Percentiles rank a stretch among this genome's conserved stretches.
Evolutionary conservation across 2,888 invertebrate species (phyloP).

Genomic region (Onchidella celtica): DNA sequence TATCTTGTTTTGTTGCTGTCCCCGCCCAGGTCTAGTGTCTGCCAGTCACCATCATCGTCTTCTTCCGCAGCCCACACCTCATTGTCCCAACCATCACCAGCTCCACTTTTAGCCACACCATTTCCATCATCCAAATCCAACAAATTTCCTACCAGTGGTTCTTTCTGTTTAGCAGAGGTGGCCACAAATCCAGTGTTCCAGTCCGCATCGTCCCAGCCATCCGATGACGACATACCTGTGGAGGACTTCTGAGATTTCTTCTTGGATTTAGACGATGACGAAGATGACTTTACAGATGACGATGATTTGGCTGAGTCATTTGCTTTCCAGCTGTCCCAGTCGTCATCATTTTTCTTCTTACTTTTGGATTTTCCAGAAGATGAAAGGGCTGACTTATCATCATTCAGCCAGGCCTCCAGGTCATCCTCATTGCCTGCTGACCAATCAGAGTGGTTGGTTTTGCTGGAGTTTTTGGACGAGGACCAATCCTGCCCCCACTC

Average conservation of each 20-base stretch:
- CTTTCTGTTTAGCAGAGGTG: slow-evolving; percentile 63
- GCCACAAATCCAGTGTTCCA: slow-evolving; percentile 63
- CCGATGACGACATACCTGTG: slow-evolving; percentile 37
- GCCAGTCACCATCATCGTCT: slow-evolving; percentile 75
- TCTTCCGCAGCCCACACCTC: slow-evolving; percentile 75
- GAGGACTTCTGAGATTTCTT: slow-evolving; percentile 46
- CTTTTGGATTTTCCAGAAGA: slow-evolving; percentile 50
- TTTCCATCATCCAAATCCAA: slow-evolving; percentile 71
- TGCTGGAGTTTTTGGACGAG: slow-evolving; percentile 46
- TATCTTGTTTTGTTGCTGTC: slow-evolving; percentile 31
- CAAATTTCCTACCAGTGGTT: slow-evolving; percentile 74
- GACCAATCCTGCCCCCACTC: slow-evolving; percentile 64
- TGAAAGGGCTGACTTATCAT: slow-evolving; percentile 57
- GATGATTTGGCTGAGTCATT: slow-evolving; percentile 45
- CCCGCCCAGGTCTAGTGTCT: slow-evolving; percentile 70
- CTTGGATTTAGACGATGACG: slow-evolving; percentile 30
- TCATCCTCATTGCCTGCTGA: slow-evolving; percentile 64
- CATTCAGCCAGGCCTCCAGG: slow-evolving; percentile 74
- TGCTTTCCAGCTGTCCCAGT: slow-evolving; percentile 64
- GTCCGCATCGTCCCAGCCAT: slow-evolving; percentile 69
- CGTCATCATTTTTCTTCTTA: slow-evolving; percentile 57
- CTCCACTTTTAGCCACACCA: slow-evolving; percentile 25
- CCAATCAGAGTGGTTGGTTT: slow-evolving; percentile 54
- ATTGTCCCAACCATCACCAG: slow-evolving; percentile 72
- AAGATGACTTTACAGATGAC: slow-evolving; percentile 13